Base-by-base conservation (phyloP, 2,888 invertebrate genomes). In the Byasa hedistus region DNA sequence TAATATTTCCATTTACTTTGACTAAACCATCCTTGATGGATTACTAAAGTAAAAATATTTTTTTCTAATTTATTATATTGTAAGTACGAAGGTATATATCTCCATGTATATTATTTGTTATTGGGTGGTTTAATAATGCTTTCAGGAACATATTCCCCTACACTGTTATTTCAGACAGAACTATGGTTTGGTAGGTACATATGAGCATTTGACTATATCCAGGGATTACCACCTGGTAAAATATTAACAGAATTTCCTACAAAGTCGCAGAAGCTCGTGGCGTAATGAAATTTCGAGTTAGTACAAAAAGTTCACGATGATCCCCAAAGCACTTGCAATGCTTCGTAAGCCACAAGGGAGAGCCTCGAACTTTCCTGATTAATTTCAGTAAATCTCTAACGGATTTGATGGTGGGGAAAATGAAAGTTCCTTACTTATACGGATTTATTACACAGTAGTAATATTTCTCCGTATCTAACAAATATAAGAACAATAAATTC, bases 261-360 rank as follows among this genome's bases (percentile, higher is more conserved):
- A 54, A 21, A 51, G 52, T 22, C 52, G 22, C 10, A 21, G 52
- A 22, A 19, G 23, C 22, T 22, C 52, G 0, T 54, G n/a, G 52
- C 52, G 22, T 54, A 54, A 54, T 54, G 52, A 54, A 22, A 51
- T 32, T 61, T 54, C 22, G 8, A 23, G 52, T 23, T 21, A 7
- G 44, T 52, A 54, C 58, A 39, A 27, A 63, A 63, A 64, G 64
- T 57, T 58, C 23, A 32, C 36, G 51, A 51, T 57, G 27, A 44
- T 44, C 19, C 57, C 2, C 44, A 39, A 52, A 57, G 64, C 64
- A 64, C 64, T 64, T 64, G 58, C 27, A 58, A 55, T 58, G 64
- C 59, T 64, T 64, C 59, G 59, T 64, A 64, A 64, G 64, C 59
- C 44, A 24, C 39, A 12, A 57, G 59, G 59, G 22, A 58, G 54